Evolutionary conservation across 1,140 invertebrate species (phyloP).

Genomic region (Heliothis subflexa): DNA sequence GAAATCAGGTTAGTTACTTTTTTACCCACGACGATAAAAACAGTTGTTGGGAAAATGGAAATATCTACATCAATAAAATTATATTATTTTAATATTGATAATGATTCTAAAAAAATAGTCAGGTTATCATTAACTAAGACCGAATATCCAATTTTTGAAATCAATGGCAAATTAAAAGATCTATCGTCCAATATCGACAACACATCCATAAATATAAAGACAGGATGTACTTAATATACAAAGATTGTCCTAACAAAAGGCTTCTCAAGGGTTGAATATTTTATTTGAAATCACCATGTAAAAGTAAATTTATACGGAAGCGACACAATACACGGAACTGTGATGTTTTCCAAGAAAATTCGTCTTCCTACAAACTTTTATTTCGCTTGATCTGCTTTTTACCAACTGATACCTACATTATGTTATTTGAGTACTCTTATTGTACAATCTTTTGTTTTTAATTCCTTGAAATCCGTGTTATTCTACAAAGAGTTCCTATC

Average conservation of each 20-base stretch:
- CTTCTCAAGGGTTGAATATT: constrained; percentile 17
- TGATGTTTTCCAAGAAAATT: background rate
- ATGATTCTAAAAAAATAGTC: background rate
- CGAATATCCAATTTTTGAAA: no score
- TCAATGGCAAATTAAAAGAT: background rate
- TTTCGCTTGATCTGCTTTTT: background rate
- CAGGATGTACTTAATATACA: background rate
- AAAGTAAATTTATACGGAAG: constrained; percentile 2
- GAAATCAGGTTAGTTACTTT: no score
- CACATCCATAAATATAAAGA: background rate
- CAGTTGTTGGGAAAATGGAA: no score
- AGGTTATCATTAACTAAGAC: no score
- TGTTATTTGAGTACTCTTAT: no score
- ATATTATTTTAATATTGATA: no score
- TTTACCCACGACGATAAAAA: no score
- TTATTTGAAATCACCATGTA: background rate
- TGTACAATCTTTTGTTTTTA: no score
- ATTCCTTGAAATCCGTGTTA: no score
- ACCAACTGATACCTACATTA: no score
- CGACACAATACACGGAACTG: background rate
- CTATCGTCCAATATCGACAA: background rate
- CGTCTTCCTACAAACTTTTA: background rate
- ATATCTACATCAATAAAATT: background rate
- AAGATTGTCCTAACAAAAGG: background rate
- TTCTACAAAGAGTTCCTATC: no score